Percentiles rank a stretch among this genome's conserved stretches.
These are phyloP conservation scores for Alsophila aescularia DNA, from an alignment of 2,888 invertebrate genomes.

Conservation along the genomic window DNA sequence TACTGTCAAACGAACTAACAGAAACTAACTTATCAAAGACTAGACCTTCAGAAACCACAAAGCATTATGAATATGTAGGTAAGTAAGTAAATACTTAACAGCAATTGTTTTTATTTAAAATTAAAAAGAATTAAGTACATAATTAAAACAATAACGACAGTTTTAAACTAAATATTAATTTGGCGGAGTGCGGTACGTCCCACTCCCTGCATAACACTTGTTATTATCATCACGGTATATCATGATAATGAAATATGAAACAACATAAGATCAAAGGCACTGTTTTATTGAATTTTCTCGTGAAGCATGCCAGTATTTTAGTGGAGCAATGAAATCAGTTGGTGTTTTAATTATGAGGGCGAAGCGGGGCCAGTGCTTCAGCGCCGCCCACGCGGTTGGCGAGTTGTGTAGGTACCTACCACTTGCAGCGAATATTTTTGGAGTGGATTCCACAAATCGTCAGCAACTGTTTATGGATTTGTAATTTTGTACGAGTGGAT, in stretches of 20 bases:
- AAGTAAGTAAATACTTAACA: no score
- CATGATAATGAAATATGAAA: background rate
- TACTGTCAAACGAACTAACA: no score
- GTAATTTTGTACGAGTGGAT: background rate
- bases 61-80: no score
- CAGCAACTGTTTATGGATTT: background rate
- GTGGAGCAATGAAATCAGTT: slow-evolving; percentile 30
- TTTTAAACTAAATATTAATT: no score
- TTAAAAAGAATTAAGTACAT: no score
- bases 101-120: no score
- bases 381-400: background rate
- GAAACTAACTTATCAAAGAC: no score
- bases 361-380: background rate
- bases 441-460: slow-evolving; percentile 7
- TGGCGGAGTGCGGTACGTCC: no score
- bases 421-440: slow-evolving; percentile 5
- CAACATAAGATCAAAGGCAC: slow-evolving; percentile 1
- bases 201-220: no score
- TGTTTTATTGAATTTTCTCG: slow-evolving; percentile 1
- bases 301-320: slow-evolving; percentile 7
- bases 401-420: background rate
- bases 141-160: no score
- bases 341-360: slow-evolving; percentile 27
- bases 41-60: no score
- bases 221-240: no score